Conservation (phyloP, 2,888 invertebrate species). For the Aproaerema taeniolella region DNA sequence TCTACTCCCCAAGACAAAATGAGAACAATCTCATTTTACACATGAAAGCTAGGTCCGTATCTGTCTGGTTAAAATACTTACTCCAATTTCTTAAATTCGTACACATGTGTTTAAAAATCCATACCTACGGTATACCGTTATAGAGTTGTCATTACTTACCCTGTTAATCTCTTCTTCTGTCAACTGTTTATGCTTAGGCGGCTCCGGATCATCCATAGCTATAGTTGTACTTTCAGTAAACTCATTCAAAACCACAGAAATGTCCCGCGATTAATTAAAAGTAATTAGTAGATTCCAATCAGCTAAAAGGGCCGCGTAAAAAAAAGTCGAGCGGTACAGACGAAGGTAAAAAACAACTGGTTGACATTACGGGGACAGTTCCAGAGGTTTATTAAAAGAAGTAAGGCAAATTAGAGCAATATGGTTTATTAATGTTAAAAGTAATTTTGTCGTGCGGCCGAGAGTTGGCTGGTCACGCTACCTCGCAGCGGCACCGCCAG, state of each 20-base stretch:
- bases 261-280: constrained; percentile 14
- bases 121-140: too few relatives aligned
- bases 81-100: too few relatives aligned
- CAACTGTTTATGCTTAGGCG: constrained; percentile 45
- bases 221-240: constrained; percentile 12
- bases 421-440: constrained; percentile 73
- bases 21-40: too few relatives aligned
- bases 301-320: constrained; percentile 32
- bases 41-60: too few relatives aligned
- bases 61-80: too few relatives aligned
- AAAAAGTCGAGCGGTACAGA: constrained; percentile 60
- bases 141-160: too few relatives aligned
- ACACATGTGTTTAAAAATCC: too few relatives aligned
- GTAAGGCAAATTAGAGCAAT: constrained; percentile 72
- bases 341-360: constrained; percentile 73
- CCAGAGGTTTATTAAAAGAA: constrained; percentile 71
- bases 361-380: constrained; percentile 60
- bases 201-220: constrained; percentile 44
- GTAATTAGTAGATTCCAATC: constrained; percentile 22
- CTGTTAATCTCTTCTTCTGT: constrained; percentile 66
- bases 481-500: constrained; percentile 22
- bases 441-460: constrained; percentile 60
- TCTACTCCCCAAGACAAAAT: too few relatives aligned
- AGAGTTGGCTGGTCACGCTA: constrained; percentile 40
- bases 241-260: constrained; percentile 20